Evolutionary conservation across 2,113 vertebrate species (phyloP).

Genomic region (Lophura nycthemera): DNA sequence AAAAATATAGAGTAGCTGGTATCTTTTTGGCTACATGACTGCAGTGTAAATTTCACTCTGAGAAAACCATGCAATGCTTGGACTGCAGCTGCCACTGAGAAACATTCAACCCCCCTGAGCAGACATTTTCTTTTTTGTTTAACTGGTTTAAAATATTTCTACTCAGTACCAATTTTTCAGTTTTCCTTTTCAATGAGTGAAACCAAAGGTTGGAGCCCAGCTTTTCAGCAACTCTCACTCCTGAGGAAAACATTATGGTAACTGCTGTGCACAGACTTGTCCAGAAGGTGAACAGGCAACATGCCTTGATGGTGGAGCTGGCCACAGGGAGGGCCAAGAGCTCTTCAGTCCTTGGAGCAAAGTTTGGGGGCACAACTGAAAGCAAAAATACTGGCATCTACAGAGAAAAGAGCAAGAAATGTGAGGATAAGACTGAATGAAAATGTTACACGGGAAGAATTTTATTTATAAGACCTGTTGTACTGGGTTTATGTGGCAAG

Average conservation of each 20-base stretch:
- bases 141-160: not conserved
- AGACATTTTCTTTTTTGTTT: not conserved
- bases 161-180: not conserved
- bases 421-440: not conserved
- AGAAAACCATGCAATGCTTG: not conserved
- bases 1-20: not conserved
- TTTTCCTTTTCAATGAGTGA: conserved; percentile 27
- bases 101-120: not conserved
- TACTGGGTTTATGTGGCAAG: not conserved
- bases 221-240: not conserved
- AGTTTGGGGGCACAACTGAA: conserved; percentile 50
- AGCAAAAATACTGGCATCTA: conserved; percentile 45
- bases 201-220: accelerated
- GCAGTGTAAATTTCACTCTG: not conserved
- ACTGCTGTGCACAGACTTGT: not conserved
- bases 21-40: not conserved
- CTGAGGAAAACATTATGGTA: not conserved
- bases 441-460: not conserved
- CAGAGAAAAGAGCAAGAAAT: conserved; percentile 11
- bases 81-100: not conserved
- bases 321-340: conserved; percentile 44
- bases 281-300: conserved; percentile 55
- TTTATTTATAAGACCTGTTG: not conserved
- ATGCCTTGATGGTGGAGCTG: conserved; percentile 63
- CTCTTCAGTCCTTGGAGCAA: conserved; percentile 46